A percentile compares a stretch with the other conserved stretches of the same genome.
Conservation (phyloP, 2,113 vertebrate species). For the Cynoglossus semilaevis region DNA sequence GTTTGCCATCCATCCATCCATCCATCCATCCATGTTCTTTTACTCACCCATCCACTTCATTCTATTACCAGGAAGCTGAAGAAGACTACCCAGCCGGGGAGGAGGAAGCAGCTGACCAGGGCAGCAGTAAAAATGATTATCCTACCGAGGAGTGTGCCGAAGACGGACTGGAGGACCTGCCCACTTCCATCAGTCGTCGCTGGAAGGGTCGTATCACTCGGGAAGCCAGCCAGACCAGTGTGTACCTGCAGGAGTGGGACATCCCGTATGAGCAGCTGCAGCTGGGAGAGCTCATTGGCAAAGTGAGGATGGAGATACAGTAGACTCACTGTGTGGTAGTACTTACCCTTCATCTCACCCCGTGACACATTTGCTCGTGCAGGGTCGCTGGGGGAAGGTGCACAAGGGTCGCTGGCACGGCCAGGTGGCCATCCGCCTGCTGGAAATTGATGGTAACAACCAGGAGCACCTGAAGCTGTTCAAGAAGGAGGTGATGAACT, state of each 20-base stretch:
- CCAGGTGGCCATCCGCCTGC: constrained; percentile 90
- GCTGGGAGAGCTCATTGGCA: constrained; percentile 90
- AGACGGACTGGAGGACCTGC: constrained; percentile 89
- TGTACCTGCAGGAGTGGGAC: constrained; percentile 97
- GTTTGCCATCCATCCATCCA: too few species aligned
- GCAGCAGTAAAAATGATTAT: not conserved
- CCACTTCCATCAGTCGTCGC: constrained; percentile 61
- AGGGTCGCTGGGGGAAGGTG: constrained; percentile 92
- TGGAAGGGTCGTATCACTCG: constrained; percentile 85
- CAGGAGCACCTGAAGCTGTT: constrained; percentile 95
- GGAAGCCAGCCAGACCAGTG: constrained; percentile 92
- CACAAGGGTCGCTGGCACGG: constrained; percentile 94
- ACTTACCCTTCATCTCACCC: not conserved
- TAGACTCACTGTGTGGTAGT: not conserved
- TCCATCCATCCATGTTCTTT: not conserved
- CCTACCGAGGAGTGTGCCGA: constrained; percentile 79
- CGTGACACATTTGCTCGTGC: not conserved
- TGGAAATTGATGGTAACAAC: constrained; percentile 94
- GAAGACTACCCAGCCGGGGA: constrained; percentile 44
- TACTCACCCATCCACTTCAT: not conserved
- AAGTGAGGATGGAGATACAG: constrained; percentile 51
- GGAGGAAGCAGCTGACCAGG: constrained; percentile 74
- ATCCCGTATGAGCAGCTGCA: constrained; percentile 95
- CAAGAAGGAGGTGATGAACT: constrained; percentile 98
- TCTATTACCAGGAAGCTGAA: constrained; percentile 35